phyloP scores from a whole-genome alignment of 2,113 vertebrate genomes.

The Corythornis madagascariensis region DNA sequence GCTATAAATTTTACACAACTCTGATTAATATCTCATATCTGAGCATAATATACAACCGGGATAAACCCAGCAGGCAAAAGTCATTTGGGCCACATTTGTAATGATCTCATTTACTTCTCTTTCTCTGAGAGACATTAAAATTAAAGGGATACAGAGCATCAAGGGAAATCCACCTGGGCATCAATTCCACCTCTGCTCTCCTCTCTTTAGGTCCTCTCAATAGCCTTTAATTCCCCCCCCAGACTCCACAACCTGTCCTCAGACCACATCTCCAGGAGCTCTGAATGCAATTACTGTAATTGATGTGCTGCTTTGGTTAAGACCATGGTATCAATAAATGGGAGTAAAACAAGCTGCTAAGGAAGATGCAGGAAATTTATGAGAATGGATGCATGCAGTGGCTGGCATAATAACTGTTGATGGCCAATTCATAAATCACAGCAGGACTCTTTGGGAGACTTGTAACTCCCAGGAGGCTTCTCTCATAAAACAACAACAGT shows the following conservation, averaged over 20 bases:
- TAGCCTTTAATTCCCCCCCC: conserved; percentile 25
- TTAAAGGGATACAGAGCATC: not conserved
- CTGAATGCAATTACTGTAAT: conserved; percentile 42
- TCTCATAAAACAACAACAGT: conserved; percentile 47
- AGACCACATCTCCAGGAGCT: conserved; percentile 9
- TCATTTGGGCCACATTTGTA: not conserved
- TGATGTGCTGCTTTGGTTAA: conserved; percentile 58
- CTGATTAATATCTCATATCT: not conserved
- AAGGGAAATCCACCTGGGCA: not conserved
- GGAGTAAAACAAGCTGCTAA: conserved; percentile 53
- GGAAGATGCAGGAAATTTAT: conserved; percentile 48
- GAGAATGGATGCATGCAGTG: conserved; percentile 37
- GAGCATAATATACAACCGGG: not conserved
- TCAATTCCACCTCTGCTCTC: not conserved
- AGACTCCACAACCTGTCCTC: not conserved
- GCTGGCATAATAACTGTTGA: conserved; percentile 58
- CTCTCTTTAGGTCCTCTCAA: not conserved
- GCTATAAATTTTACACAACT: not conserved
- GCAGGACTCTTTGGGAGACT: conserved; percentile 50
- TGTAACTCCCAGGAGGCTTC: not conserved
- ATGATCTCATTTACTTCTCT: not conserved
- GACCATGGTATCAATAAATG: conserved; percentile 39
- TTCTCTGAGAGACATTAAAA: not conserved
- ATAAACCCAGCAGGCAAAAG: not conserved
- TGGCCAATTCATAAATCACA: conserved; percentile 65